These are phyloP conservation scores for Drosophila serrata DNA, from an alignment of 1,140 invertebrate species.

Conservation along the genomic window DNA sequence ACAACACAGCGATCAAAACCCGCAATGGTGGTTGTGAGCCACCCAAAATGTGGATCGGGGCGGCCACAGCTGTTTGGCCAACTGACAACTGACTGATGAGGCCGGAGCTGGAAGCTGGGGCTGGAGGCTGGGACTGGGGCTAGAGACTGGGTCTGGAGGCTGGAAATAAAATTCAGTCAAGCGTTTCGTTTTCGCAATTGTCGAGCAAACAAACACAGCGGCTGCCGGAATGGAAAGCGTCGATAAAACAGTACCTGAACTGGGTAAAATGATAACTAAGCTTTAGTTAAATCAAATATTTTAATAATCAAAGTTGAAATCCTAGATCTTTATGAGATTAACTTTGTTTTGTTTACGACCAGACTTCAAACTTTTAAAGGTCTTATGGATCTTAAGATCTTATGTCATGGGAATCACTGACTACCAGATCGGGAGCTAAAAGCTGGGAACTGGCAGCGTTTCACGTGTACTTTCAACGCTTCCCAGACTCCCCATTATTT, in stretches of 20 bases:
- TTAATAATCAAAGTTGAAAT: background rate
- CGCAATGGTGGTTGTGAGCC: slow-evolving; percentile 20
- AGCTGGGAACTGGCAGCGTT: slow-evolving; percentile 11
- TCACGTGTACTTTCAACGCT: slow-evolving; percentile 15
- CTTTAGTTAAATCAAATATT: slow-evolving; percentile 4
- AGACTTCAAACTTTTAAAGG: too few relatives aligned
- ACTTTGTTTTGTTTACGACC: background rate
- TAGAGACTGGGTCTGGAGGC: slow-evolving; percentile 26
- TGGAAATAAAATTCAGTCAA: slow-evolving; percentile 66
- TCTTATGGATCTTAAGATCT: too few relatives aligned
- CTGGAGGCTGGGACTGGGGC: slow-evolving; percentile 15
- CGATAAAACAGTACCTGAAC: slow-evolving; percentile 18
- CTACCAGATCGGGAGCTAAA: slow-evolving; percentile 18
- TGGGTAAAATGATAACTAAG: slow-evolving; percentile 2
- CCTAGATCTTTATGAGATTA: background rate
- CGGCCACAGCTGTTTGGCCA: slow-evolving; percentile 52
- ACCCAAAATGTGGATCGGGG: slow-evolving; percentile 35
- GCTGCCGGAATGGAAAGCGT: slow-evolving; percentile 38
- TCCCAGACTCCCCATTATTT: slow-evolving; percentile 29
- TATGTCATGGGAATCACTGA: slow-evolving; percentile 17
- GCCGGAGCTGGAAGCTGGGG: slow-evolving; percentile 20
- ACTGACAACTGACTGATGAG: slow-evolving; percentile 32
- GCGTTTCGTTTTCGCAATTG: slow-evolving; percentile 75
- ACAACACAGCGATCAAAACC: background rate
- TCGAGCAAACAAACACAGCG: slow-evolving; percentile 70